Evolutionary conservation across 2,797 vertebrate species (phyloP).

Genomic region (Dryobates pubescens): DNA sequence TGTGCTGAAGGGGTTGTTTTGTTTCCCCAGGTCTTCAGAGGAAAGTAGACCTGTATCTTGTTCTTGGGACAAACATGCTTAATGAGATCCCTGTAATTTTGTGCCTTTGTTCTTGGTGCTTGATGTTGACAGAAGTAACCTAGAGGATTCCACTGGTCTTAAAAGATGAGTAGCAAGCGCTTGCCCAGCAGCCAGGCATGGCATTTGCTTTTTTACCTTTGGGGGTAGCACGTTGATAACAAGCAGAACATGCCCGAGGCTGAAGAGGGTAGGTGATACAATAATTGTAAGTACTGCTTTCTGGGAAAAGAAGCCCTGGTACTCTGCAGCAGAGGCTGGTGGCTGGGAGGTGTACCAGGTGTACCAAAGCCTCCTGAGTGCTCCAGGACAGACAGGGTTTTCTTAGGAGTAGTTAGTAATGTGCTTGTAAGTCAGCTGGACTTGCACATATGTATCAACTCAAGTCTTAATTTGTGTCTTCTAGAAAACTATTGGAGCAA

Average conservation of each 20-base stretch:
- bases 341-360: not conserved
- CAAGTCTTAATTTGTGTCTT: not conserved
- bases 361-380: not conserved
- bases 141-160: not conserved
- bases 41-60: not conserved
- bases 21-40: conserved; percentile 41
- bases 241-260: not conserved
- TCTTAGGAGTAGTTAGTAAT: rapidly evolving
- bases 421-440: rapidly evolving
- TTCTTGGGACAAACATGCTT: not conserved
- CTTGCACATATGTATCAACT: rapidly evolving
- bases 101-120: not conserved
- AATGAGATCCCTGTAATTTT: not conserved
- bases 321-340: rapidly evolving
- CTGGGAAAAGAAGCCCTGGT: rapidly evolving
- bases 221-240: not conserved
- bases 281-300: rapidly evolving
- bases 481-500: not conserved
- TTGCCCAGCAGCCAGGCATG: rapidly evolving
- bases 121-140: conserved; percentile 6
- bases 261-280: not conserved
- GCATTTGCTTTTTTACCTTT: not conserved
- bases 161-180: not conserved
- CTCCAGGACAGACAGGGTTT: rapidly evolving
- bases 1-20: conserved; percentile 47